These are phyloP conservation scores for Vulpes lagopus DNA, from an alignment of 2,113 vertebrate genomes.

Conservation along the genomic window DNA sequence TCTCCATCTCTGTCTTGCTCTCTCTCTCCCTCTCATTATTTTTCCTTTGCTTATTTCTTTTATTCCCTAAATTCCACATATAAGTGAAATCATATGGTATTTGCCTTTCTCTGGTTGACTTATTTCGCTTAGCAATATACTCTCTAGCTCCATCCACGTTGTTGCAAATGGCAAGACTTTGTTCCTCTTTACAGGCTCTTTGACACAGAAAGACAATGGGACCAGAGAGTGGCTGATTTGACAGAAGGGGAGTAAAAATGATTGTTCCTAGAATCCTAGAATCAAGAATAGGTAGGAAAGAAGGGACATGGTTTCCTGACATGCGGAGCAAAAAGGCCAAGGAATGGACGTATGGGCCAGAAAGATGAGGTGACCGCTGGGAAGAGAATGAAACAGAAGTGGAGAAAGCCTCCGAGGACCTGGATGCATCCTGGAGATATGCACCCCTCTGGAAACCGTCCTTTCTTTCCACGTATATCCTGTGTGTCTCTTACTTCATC, in stretches of 20 bases:
- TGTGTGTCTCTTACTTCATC: neutral
- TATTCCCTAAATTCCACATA: neutral
- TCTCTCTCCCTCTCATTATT: neutral
- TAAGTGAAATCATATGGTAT: neutral
- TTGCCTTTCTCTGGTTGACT: neutral
- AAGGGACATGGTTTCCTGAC: neutral
- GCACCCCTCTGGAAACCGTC: neutral
- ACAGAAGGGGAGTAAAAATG: neutral
- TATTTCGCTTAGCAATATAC: neutral
- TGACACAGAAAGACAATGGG: neutral
- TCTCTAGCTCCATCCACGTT: neutral
- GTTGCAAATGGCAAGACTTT: neutral
- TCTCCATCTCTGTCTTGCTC: neutral
- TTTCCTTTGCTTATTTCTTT: neutral
- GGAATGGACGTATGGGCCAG: neutral
- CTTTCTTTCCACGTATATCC: neutral
- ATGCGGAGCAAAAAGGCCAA: neutral
- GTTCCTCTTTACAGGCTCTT: neutral
- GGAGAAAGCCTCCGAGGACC: neutral
- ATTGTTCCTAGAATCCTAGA: neutral
- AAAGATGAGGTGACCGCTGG: neutral
- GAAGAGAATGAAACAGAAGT: neutral
- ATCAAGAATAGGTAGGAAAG: neutral
- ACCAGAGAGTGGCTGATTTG: neutral
- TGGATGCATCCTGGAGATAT: neutral